Evolutionary conservation across 2,888 invertebrate species (phyloP).

Genomic region (Micoletzkya japonica): DNA sequence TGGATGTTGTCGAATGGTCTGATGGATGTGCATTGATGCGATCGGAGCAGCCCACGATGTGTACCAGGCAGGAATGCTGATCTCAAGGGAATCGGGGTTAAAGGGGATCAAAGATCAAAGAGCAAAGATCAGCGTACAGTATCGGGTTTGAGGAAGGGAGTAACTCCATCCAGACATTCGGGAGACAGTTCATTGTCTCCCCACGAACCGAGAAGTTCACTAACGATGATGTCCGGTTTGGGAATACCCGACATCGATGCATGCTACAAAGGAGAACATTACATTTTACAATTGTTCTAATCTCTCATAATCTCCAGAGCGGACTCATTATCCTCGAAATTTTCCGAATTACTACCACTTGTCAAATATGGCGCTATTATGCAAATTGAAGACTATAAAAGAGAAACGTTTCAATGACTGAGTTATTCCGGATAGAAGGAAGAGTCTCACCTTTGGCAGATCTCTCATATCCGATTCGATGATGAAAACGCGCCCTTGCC

Average conservation of each 20-base stretch:
- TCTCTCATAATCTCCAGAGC: no score
- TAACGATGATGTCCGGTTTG: conserved; percentile 77
- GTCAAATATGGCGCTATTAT: no score
- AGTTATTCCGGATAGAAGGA: not conserved
- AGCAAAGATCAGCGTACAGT: conserved; percentile 8
- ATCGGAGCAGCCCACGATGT: conserved; percentile 74
- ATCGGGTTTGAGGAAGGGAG: conserved; percentile 65
- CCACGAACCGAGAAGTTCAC: conserved; percentile 93
- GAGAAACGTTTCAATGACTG: no score
- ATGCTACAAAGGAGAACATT: conserved; percentile 65
- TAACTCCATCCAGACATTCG: conserved; percentile 72
- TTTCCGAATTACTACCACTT: no score
- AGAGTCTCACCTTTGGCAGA: conserved; percentile 46
- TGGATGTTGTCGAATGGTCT: conserved; percentile 32
- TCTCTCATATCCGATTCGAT: conserved; percentile 67
- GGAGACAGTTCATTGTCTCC: conserved; percentile 98
- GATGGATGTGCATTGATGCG: conserved; percentile 79
- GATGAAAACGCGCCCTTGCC: conserved; percentile 64
- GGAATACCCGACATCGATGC: conserved; percentile 70
- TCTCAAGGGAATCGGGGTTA: no score
- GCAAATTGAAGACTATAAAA: no score
- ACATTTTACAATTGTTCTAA: no score
- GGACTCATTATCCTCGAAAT: no score
- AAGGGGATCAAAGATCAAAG: not conserved
- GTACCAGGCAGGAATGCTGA: conserved; percentile 57